Evolutionary conservation across 2,113 vertebrate species (phyloP).

Genomic region (Cebidichthys violaceus): DNA sequence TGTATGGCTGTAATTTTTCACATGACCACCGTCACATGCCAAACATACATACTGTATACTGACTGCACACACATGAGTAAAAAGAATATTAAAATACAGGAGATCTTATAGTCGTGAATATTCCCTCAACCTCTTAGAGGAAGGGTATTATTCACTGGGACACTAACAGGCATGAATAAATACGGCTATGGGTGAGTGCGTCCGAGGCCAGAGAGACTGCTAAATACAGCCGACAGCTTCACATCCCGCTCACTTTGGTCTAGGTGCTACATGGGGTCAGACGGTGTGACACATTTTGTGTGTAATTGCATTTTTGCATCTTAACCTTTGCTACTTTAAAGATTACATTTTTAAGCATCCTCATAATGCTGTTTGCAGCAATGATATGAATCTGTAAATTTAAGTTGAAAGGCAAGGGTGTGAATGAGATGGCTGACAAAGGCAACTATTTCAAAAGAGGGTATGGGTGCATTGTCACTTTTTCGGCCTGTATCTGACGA

Average conservation of each 20-base stretch:
- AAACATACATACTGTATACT: not conserved
- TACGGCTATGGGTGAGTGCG: slow-evolving; percentile 51
- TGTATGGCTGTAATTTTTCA: slow-evolving; percentile 9
- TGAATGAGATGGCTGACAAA: slow-evolving; percentile 1
- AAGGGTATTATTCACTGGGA: slow-evolving; percentile 50
- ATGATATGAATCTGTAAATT: slow-evolving; percentile 13
- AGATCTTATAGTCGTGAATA: slow-evolving; percentile 48
- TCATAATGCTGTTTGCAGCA: slow-evolving; percentile 12
- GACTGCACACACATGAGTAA: slow-evolving; percentile 1
- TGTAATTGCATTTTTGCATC: slow-evolving; percentile 26
- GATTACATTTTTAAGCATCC: not conserved
- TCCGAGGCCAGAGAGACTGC: slow-evolving; percentile 44
- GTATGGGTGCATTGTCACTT: not conserved
- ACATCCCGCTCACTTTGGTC: slow-evolving; percentile 50
- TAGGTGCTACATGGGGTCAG: not conserved
- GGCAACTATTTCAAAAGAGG: slow-evolving; percentile 23
- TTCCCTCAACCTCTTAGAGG: slow-evolving; percentile 35
- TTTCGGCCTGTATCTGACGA: not conserved
- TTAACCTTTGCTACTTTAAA: slow-evolving; percentile 35
- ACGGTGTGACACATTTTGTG: slow-evolving; percentile 14
- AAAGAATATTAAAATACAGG: slow-evolving; percentile 39
- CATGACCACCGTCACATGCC: slow-evolving; percentile 7
- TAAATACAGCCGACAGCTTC: slow-evolving; percentile 59
- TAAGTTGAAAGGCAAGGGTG: not conserved
- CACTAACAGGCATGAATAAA: slow-evolving; percentile 61